Conservation (phyloP, 2,888 invertebrate species). For the Tipula lateralis region DNA sequence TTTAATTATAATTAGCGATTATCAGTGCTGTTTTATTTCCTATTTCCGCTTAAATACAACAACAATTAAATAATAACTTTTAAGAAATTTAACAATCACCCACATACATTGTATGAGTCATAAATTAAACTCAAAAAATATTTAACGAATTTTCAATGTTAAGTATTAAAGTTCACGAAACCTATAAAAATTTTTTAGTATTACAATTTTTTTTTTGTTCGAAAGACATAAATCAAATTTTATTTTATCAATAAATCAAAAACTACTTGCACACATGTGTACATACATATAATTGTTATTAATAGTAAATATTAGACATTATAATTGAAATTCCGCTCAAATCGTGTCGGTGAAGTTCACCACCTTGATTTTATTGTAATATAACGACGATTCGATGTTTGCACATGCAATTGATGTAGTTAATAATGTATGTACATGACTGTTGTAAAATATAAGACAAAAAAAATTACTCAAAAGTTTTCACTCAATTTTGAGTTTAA, state of each 20-base stretch:
- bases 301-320: not conserved
- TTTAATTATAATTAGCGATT: not conserved
- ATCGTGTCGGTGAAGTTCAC: not conserved
- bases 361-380: not conserved
- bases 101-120: not conserved
- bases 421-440: not conserved
- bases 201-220: not conserved
- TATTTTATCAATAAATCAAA: not conserved
- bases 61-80: not conserved
- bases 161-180: slow-evolving; percentile 13
- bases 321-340: not conserved
- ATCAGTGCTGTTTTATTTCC: not conserved
- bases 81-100: not conserved
- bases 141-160: not conserved
- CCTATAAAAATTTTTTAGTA: not conserved
- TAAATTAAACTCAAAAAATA: not conserved
- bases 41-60: not conserved
- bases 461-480: not conserved
- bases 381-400: not conserved
- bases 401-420: not conserved
- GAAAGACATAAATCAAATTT: not conserved
- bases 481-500: not conserved
- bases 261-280: not conserved
- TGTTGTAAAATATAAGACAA: not conserved
- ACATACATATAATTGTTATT: not conserved